A percentile compares a stretch with the other conserved stretches of the same genome.
These are phyloP conservation scores for Monochamus alternatus DNA, from an alignment of 2,888 invertebrate genomes.

Conservation along the genomic window DNA sequence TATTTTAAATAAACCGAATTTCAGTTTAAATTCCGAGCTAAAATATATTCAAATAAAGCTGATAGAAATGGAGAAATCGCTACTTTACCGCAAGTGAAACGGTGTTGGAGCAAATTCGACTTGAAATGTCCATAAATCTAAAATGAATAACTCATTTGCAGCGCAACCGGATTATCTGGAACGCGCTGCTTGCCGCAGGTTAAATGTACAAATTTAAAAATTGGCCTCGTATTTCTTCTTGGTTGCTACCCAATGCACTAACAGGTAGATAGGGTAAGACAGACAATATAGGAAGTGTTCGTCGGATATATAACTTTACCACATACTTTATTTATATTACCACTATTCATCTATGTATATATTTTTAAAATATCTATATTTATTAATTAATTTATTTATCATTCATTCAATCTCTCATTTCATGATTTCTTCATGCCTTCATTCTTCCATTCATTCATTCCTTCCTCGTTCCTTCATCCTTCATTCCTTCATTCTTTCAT, in stretches of 20 bases:
- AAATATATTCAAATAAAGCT: conserved; percentile 35
- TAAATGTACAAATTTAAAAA: conserved; percentile 68
- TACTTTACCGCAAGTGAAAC: conserved; percentile 28
- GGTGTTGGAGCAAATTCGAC: conserved; percentile 61
- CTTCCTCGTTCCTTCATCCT: too few species aligned
- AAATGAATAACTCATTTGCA: conserved; percentile 68
- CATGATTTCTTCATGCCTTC: too few species aligned
- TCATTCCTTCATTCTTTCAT: too few species aligned
- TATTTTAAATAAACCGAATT: conserved; percentile 37
- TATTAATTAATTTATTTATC: too few species aligned
- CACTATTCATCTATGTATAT: not conserved
- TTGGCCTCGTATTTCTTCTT: conserved; percentile 65
- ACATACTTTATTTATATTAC: not conserved
- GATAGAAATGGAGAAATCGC: conserved; percentile 34
- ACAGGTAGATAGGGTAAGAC: conserved; percentile 34
- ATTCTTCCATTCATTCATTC: too few species aligned
- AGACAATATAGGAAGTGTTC: conserved; percentile 5
- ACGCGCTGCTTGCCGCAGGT: conserved; percentile 62
- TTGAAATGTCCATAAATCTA: conserved; percentile 66
- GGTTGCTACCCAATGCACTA: conserved; percentile 33
- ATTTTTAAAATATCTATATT: too few species aligned
- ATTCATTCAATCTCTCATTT: too few species aligned
- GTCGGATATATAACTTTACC: not conserved
- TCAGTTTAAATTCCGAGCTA: conserved; percentile 30
- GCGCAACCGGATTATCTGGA: conserved; percentile 66